Percentiles rank a stretch among this genome's conserved stretches.
Evolutionary conservation across 2,113 vertebrate genomes (phyloP).

Genomic region (Lycaon pictus): DNA sequence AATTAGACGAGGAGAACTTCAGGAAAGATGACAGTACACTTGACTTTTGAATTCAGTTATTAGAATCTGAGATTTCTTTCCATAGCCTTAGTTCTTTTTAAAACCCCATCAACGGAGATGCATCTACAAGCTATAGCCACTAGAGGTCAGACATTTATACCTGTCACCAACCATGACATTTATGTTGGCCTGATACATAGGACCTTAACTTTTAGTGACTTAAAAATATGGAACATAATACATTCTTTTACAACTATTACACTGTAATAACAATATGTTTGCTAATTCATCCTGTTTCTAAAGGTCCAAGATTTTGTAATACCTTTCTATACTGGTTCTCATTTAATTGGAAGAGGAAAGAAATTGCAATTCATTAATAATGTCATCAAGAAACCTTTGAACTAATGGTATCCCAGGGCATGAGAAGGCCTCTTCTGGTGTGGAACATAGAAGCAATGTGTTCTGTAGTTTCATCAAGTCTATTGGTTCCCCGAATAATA

Average conservation of each 20-base stretch:
- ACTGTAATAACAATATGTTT: neutral
- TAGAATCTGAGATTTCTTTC: neutral
- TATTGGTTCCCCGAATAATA: neutral
- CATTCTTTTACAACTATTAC: neutral
- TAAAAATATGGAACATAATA: constrained; percentile 29
- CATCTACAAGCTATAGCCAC: constrained; percentile 60
- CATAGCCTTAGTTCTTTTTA: neutral
- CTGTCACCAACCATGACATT: constrained; percentile 42
- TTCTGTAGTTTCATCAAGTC: neutral
- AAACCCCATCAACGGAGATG: constrained; percentile 14
- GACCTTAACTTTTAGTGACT: neutral
- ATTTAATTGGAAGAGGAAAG: constrained; percentile 6
- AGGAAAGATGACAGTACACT: neutral
- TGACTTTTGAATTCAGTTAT: neutral
- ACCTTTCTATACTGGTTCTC: neutral
- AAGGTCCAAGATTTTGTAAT: constrained; percentile 11
- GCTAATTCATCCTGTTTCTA: constrained; percentile 19
- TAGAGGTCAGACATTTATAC: constrained; percentile 75
- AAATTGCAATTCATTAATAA: neutral
- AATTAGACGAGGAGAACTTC: neutral
- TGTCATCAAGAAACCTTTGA: neutral
- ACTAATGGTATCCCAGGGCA: neutral
- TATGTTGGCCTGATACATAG: too few relatives aligned
- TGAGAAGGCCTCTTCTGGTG: neutral
- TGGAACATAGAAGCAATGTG: neutral